phyloP scores from a whole-genome alignment of 2,113 vertebrate species.

The Malurus melanocephalus region DNA sequence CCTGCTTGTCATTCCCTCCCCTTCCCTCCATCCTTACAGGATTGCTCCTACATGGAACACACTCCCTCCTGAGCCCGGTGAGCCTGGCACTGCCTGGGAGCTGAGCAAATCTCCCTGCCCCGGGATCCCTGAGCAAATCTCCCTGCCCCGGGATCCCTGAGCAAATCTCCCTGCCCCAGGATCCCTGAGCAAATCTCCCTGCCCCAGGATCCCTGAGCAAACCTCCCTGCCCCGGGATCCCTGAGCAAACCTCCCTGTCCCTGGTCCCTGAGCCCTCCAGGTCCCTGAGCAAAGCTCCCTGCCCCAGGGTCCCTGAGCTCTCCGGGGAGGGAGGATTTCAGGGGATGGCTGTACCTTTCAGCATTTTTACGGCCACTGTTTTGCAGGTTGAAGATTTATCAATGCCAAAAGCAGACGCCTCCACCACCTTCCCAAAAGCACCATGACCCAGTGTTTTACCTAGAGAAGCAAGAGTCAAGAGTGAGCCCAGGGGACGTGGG shows the following conservation, averaged over 20 bases:
- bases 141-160: too few species aligned
- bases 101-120: background rate
- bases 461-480: conserved; percentile 71
- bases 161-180: background rate
- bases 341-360: conserved; percentile 83
- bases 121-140: too few species aligned
- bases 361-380: conserved; percentile 96
- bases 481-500: conserved; percentile 35
- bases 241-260: background rate
- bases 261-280: too few species aligned
- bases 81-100: background rate
- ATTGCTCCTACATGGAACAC: conserved; percentile 11
- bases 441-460: conserved; percentile 94
- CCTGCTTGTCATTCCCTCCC: background rate
- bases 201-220: background rate
- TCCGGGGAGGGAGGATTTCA: background rate
- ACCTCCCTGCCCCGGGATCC: background rate
- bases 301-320: background rate
- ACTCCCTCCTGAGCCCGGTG: background rate
- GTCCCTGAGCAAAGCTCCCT: background rate
- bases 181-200: too few species aligned
- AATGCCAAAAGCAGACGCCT: conserved; percentile 92
- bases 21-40: background rate
- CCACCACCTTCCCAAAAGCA: conserved; percentile 94
- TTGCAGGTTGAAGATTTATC: conserved; percentile 95